phyloP scores from a whole-genome alignment of 2,797 vertebrate species.

The Diceros bicornis region DNA sequence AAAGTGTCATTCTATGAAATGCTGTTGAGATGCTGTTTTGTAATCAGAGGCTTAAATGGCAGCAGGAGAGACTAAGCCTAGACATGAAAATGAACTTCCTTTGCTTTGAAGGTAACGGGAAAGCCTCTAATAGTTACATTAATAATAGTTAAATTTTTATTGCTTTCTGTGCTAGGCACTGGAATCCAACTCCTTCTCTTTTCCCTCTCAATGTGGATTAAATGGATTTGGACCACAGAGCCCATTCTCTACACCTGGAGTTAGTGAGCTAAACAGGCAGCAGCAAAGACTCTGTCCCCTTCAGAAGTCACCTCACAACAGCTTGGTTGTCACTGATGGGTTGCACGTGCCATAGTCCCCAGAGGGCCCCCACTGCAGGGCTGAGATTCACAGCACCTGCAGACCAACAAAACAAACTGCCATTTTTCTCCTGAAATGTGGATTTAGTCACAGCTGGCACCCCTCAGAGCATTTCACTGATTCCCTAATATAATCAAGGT shows the following conservation, averaged over 20 bases:
- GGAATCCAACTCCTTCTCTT: slow-evolving; percentile 4
- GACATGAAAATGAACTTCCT: background rate
- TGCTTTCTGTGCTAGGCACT: background rate
- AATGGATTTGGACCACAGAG: background rate
- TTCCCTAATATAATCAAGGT: background rate
- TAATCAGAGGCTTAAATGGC: background rate
- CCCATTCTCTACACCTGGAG: background rate
- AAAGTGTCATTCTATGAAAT: background rate
- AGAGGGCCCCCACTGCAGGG: background rate
- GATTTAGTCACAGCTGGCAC: background rate
- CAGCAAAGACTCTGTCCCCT: background rate
- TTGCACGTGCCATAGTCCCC: background rate
- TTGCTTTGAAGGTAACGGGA: background rate
- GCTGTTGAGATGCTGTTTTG: background rate
- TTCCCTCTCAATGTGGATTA: background rate
- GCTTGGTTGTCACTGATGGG: background rate
- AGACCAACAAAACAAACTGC: slow-evolving; percentile 58
- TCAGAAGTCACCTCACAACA: slow-evolving; percentile 20
- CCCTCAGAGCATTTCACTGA: background rate
- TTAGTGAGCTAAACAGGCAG: background rate
- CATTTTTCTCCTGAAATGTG: slow-evolving; percentile 39
- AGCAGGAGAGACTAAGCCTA: background rate
- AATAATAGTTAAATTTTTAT: background rate
- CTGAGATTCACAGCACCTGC: background rate
- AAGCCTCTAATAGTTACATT: background rate